Base-by-base conservation (phyloP, 2,888 invertebrate species). In the Andricus quercusramuli region DNA sequence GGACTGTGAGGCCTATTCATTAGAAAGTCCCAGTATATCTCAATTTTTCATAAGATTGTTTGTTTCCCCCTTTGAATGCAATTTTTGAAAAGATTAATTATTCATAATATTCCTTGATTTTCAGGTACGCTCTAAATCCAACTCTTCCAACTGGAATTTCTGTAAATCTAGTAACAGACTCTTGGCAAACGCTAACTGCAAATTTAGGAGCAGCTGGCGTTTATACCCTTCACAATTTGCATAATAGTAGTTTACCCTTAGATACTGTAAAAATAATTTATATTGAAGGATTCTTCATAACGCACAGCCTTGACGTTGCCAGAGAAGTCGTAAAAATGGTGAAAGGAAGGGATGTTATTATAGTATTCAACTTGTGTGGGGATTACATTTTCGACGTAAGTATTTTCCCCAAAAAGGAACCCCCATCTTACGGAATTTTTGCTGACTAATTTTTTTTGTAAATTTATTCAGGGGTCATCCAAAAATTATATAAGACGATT, bases 281-380 rank as follows among this genome's bases (percentile, higher is more conserved):
- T 79, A 90, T 93, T 9, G 93, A 93, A 86, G 93, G 92, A 67
- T 93, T 90, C 81, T 93, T 93, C 78, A 82, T 93, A 77, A 91
- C 90, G 0, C 93, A 93, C 78, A 92, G 92, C 85, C 87, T 91
- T 78, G 89, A 91, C 51, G 91, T 91, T 37, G 90, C 91, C 25
- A 88, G 90, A 80, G 88, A 90, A 83, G 82, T 93, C 66, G 87
- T 90, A 22, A 89, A 88, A 77, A 87, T 86, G 82, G 90, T 90
- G 29, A 89, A 90, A 81, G 87, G 88, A 68, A 90, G 86, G 74
- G 86, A 90, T 81, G 90, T 91, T 83, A 86, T 90, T 51, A 83
- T 92, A 79, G 91, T 90, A 9, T 92, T 93, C 74, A 93, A 93
- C 87, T 88, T 93, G 25, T 91, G 87, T 82, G 93, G 91, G 32